A percentile compares a stretch with the other conserved stretches of the same genome.
Conservation (phyloP, 37 sponge, comb jelly and placozoan species). For the Crambe crambe region DNA sequence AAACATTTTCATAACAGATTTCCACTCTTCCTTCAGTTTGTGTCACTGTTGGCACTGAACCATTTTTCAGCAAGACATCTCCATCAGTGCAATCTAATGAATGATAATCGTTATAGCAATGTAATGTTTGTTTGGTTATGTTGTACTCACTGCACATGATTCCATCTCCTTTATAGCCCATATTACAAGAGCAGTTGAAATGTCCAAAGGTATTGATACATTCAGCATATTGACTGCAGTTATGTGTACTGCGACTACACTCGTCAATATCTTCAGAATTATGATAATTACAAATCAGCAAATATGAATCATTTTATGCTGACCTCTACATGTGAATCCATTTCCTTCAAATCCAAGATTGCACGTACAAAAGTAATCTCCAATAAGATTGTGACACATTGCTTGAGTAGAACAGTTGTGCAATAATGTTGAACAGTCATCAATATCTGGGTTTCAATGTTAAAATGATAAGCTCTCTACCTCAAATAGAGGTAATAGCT, state of each 20-base stretch:
- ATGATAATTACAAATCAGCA: background rate
- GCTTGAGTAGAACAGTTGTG: conserved; percentile 5
- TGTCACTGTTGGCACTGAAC: background rate
- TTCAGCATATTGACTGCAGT: conserved; percentile 10
- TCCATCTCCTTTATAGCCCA: conserved; percentile 28
- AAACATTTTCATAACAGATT: conserved; percentile 9
- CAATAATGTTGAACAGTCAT: conserved; percentile 10
- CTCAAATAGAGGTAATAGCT: too few relatives aligned
- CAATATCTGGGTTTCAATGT: conserved; percentile 15
- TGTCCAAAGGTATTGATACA: conserved; percentile 27
- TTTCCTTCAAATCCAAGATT: conserved; percentile 25
- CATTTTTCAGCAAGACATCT: conserved; percentile 34
- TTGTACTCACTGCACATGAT: background rate
- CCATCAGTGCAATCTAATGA: conserved; percentile 30
- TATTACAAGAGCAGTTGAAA: conserved; percentile 31
- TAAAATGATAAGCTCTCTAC: too few relatives aligned
- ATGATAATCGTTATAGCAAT: too few relatives aligned
- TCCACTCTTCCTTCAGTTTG: conserved; percentile 42
- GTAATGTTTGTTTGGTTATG: too few relatives aligned
- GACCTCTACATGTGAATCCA: conserved; percentile 9
- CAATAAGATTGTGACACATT: conserved; percentile 18
- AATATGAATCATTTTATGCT: background rate
- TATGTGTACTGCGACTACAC: background rate
- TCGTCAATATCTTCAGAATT: conserved; percentile 42
- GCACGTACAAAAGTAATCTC: conserved; percentile 24